Base-by-base conservation (phyloP, 2,888 invertebrate genomes). In the Melanostoma scalare region DNA sequence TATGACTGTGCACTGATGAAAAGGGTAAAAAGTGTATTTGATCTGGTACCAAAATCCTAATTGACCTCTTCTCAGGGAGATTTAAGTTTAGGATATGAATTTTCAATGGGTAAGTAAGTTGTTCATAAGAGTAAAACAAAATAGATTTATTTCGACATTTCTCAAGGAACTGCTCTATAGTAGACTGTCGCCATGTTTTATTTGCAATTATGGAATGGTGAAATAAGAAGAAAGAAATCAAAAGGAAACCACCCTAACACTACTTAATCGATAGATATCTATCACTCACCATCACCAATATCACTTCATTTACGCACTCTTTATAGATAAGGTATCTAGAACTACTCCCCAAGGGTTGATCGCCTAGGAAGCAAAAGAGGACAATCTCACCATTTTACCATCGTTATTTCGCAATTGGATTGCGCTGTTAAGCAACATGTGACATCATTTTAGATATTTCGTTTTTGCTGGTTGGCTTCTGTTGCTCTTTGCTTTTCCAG, bases 401-500 rank as follows among this genome's bases (percentile, higher is more conserved):
- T 63, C 72, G 76, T 76, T 76, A 81, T 81, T 73, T 76, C 72
- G 67, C 81, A 72, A 76, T 81, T 76, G 81, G 56, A 76, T 76
- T 68, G 76, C 68, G 72, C 68, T 71, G 78, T 84, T 74, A 74
- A 84, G 82, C 82, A 84, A 78, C 82, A 84, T 84, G 82, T 84
- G 82, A 84, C 77, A 74, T 84, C 74, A 71, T 74, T 84, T 78
- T 65, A 65, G 65, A 60, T 73, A 69, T 60, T 77, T 68, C 42
- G 61, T 63, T 82, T 60, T 68, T 81, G 52, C 40, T 69, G 48
- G 55, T 31, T 60, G 55, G 10, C 56, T 65, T 60, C 52, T 63
- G 46, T 69, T 61, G 63, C 42, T 79, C 10, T 67, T 36, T 48
- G 30, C 6, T 52, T 33, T 56, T 46, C 42, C 6, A 30, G 3